Evolutionary conservation across 1,140 invertebrate species (phyloP), one percentile per base, ranked within the genome.

Genomic region (Homalodisca vitripennis): DNA sequence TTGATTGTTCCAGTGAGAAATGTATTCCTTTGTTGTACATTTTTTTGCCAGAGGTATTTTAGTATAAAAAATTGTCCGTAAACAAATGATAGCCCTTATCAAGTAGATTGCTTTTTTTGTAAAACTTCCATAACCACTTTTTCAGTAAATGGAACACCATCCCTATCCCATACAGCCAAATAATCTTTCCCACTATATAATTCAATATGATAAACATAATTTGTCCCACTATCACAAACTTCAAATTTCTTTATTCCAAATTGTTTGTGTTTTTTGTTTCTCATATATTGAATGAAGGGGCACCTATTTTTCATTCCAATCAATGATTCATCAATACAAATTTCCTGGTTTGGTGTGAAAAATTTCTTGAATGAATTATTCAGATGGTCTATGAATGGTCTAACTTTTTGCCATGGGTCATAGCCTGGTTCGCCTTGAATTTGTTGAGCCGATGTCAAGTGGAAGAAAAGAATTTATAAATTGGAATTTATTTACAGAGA

Each of bases 181-280:
- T 20, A 64, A n/a, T 64, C 30, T 41, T 12, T 34, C 22, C 62
- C 62, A 64, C 62, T 64, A 22, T 64, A 64, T 26, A 64, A 13
- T 64, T 64, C 62, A 34, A 46, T 34, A 41, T 64, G 62, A 31
- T 26, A 3, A 10, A 64, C n/a, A 46, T 64, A 64, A 64, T 46
- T 64, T n/a, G 30, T 64, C 2, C 14, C 10, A 30, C 55, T 60
- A 24, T 60, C 55, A 60, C 55, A 60, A 26, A 13, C 26, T 30
- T 60, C 14, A 24, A 60, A 60, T 60, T 60, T 60, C 26, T 60
- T 60, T 53, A 53, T 53, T 22, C 48, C 48, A 22, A 12, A 53
- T 20, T 53, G 48, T 22, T 53, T 53, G 20, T 53, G 48, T 53
- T 53, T 53, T 62, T 62, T 62, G 29, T 14, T 26, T 6, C 14